Evolutionary conservation across 2,797 vertebrate genomes (phyloP).

Genomic region (Melanotaenia maccullochi): DNA sequence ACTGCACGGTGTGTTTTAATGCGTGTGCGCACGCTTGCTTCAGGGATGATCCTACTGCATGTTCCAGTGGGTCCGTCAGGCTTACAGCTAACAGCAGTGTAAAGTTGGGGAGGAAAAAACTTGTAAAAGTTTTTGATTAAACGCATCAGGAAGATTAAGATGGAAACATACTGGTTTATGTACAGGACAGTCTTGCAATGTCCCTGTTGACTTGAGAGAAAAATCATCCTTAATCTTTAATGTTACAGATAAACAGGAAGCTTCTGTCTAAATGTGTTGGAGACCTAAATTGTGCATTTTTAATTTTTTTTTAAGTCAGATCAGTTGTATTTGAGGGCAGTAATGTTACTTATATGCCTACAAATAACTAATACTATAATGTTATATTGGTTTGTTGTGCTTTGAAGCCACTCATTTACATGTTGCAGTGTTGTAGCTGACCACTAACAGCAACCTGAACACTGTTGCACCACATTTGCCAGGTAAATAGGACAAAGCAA

Average conservation of each 20-base stretch:
- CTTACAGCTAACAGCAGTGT: conserved; percentile 72
- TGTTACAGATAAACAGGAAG: background rate
- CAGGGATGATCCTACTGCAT: conserved; percentile 75
- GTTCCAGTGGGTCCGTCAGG: conserved; percentile 66
- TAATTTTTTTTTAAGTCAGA: conserved; percentile 25
- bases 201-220: background rate
- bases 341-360: conserved; percentile 9
- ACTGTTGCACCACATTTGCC: conserved; percentile 19
- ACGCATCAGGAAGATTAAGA: background rate
- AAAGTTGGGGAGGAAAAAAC: conserved; percentile 20
- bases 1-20: conserved; percentile 74
- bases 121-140: background rate
- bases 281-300: background rate
- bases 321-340: conserved; percentile 2
- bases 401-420: conserved; percentile 52
- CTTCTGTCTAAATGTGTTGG: background rate
- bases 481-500: conserved; percentile 12
- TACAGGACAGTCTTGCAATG: background rate
- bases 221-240: background rate
- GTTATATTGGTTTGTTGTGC: conserved; percentile 47
- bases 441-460: conserved; percentile 66
- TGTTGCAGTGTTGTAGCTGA: conserved; percentile 45
- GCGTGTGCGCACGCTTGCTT: conserved; percentile 63
- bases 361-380: conserved; percentile 51
- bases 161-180: background rate